phyloP scores from a whole-genome alignment of 2,113 vertebrate genomes.

The Porphyrio hochstetteri region DNA sequence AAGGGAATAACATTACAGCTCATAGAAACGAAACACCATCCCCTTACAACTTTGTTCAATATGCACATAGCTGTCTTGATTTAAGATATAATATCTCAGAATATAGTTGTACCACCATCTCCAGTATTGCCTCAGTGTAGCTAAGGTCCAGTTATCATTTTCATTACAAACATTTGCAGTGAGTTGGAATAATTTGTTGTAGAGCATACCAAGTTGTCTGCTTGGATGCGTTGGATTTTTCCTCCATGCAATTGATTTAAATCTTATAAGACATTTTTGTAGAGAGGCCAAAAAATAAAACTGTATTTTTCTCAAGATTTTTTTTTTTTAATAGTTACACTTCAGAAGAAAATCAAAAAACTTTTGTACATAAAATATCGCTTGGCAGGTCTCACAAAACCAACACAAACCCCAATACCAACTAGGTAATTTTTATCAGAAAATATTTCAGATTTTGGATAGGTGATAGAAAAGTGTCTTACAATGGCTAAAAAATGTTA shows the following conservation, averaged over 20 bases:
- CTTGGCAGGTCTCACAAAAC: not conserved
- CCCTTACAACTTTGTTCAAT: not conserved
- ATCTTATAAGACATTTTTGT: not conserved
- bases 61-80: not conserved
- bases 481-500: not conserved
- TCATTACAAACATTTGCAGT: not conserved
- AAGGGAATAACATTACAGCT: not conserved
- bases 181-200: not conserved
- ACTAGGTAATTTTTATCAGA: not conserved
- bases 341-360: not conserved
- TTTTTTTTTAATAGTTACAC: not conserved
- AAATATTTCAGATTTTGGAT: not conserved
- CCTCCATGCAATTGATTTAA: not conserved
- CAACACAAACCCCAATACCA: not conserved
- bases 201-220: not conserved
- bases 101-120: not conserved
- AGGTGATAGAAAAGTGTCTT: not conserved
- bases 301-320: not conserved
- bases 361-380: not conserved
- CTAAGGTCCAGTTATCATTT: not conserved
- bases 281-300: not conserved
- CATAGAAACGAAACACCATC: not conserved
- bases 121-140: not conserved
- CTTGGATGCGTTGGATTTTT: not conserved
- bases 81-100: not conserved